Percentiles rank a stretch among this genome's conserved stretches.
Conservation (phyloP, 2,113 vertebrate genomes). For the Ceratotherium simum region DNA sequence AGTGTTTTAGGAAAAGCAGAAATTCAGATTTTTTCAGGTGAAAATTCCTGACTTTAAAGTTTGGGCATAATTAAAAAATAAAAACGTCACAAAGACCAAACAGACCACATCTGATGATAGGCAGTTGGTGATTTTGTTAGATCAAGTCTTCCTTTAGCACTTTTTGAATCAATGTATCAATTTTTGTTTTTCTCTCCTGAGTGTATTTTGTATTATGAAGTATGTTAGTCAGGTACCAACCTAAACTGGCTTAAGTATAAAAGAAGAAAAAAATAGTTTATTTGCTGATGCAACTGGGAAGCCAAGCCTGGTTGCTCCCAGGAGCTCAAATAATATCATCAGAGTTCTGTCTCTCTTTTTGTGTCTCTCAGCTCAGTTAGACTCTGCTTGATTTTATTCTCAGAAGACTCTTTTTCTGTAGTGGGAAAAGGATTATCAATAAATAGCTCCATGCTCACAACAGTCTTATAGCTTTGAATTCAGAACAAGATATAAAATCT, state of each 20-base stretch:
- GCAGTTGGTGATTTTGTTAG: background rate
- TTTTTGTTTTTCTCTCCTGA: background rate
- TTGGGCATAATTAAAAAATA: background rate
- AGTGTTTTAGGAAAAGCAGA: background rate
- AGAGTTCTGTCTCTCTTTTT: background rate
- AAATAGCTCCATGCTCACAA: background rate
- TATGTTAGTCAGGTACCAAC: background rate
- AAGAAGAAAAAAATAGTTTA: background rate
- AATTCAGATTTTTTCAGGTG: background rate
- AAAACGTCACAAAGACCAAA: background rate
- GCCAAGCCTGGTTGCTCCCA: background rate
- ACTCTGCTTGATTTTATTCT: background rate
- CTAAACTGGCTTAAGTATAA: background rate
- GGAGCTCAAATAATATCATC: background rate
- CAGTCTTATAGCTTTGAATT: background rate
- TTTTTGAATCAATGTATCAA: constrained; percentile 29
- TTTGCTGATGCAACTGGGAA: background rate
- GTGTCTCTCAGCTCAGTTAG: background rate
- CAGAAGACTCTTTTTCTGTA: background rate
- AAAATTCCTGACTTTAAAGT: background rate
- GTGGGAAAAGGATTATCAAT: background rate
- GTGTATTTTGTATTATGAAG: constrained; percentile 13
- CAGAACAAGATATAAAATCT: background rate
- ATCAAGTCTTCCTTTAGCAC: background rate
- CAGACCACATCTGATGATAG: background rate